Base-by-base conservation (phyloP, 2,888 invertebrate genomes). In the Seladonia tumulorum region DNA sequence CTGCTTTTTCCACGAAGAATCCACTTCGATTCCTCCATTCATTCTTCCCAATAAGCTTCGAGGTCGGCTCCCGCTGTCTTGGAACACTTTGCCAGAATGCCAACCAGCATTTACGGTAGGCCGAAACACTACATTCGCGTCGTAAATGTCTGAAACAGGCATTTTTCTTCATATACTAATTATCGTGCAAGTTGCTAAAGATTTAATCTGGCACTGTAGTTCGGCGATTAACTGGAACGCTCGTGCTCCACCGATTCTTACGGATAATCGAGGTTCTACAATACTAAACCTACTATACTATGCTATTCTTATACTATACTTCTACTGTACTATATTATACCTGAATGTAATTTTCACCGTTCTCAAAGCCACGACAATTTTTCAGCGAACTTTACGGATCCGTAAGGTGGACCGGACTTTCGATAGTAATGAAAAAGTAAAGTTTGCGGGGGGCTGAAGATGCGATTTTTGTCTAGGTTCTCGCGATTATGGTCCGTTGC, bases 41-140 rank as follows among this genome's bases (percentile, higher is more conserved):
- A 79, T 82, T 68, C 76, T 35, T 39, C 25, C 29, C 74, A 57
- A 81, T 57, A 81, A 66, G 81, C 60, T 53, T 74, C 74, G 79
- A 77, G 71, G 53, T 77, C 45, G 49, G 66, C 76, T 75, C 83
- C 72, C 77, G 87, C 72, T 35, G 66, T 18, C 3, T 22, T 39
- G 18, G 63, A 29, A 63, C 16, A 29, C 63, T 63, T 63, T 63
- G 63, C 63, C 63, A 16, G 29, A 29, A 29, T 63, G 29, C 29
- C 16, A 63, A 29, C 16, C 7, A 63, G 16, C 63, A 29, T 29
- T 63, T 16, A 16, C 63, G 7, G 63, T 29, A 7, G 16, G 29
- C n/a, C 29, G 1, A 63, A 63, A 29, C 7, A 5, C 16, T 29
- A 14, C 7, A 7, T 53, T 8, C 49, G 22, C 8, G 49, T 53